Evolutionary conservation across 1,140 invertebrate species (phyloP).

Genomic region (Cataglyphis hispanica): DNA sequence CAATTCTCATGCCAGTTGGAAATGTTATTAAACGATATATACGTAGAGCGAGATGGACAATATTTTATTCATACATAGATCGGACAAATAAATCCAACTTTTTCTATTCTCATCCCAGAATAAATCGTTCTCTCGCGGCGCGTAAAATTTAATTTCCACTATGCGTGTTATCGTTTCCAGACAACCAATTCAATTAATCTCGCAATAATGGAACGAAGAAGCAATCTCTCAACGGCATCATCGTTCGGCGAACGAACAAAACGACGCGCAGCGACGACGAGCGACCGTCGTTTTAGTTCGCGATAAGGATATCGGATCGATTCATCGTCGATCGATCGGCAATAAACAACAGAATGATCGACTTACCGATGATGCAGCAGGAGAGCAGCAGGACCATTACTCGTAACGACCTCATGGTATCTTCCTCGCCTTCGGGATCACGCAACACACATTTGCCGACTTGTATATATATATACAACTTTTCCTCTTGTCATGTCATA

Average conservation of each 20-base stretch:
- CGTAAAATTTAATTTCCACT: conserved; percentile 40
- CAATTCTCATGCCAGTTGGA: conserved; percentile 18
- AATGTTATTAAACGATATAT: not conserved
- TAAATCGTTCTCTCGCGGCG: conserved; percentile 16
- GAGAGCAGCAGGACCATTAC: conserved; percentile 76
- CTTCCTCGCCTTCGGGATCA: conserved; percentile 54
- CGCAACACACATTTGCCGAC: conserved; percentile 40
- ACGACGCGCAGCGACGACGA: not conserved
- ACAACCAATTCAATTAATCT: conserved; percentile 59
- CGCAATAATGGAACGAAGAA: conserved; percentile 28
- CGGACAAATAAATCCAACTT: not conserved
- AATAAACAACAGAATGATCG: conserved; percentile 58
- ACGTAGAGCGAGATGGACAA: too few relatives aligned
- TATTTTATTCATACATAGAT: too few relatives aligned
- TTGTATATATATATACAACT: conserved; percentile 1
- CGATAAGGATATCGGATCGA: conserved; percentile 52
- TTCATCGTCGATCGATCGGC: conserved; percentile 26
- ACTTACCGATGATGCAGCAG: conserved; percentile 81
- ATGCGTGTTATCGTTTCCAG: conserved; percentile 6
- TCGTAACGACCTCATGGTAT: conserved; percentile 76
- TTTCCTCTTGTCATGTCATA: conserved; percentile 72
- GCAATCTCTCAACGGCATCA: conserved; percentile 18
- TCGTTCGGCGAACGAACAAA: conserved; percentile 21
- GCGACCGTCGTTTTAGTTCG: too few relatives aligned
- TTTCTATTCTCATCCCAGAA: not conserved